Conservation (phyloP, 1,140 invertebrate species). For the Drosophila santomea region DNA sequence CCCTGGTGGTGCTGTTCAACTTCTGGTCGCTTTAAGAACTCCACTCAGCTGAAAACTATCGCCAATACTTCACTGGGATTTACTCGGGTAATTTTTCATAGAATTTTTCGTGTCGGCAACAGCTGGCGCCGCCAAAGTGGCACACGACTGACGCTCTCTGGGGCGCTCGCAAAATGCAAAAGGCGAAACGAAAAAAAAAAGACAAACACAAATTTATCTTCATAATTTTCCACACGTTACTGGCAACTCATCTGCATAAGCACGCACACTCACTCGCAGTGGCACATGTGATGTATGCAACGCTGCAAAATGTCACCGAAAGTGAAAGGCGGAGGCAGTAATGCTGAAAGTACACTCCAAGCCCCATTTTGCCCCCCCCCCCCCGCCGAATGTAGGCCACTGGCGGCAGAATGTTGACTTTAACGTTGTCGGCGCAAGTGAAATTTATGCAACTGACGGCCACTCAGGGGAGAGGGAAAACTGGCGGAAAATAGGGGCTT, state of each 20-base stretch:
- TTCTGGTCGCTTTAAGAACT: constrained; percentile 23
- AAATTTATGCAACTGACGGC: constrained; percentile 81
- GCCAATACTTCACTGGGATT: constrained; percentile 49
- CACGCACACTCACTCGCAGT: constrained; percentile 43
- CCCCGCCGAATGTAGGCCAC: constrained; percentile 66
- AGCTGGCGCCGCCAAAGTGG: constrained; percentile 59
- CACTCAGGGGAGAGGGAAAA: constrained; percentile 8
- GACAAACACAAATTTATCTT: constrained; percentile 75
- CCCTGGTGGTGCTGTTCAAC: not conserved
- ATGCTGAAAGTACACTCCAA: constrained; percentile 60
- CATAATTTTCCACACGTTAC: constrained; percentile 79
- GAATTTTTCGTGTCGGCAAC: constrained; percentile 62
- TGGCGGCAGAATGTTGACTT: constrained; percentile 78
- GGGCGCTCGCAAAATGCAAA: constrained; percentile 29
- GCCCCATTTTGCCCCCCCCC: constrained; percentile 1
- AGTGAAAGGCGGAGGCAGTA: constrained; percentile 71
- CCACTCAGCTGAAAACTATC: constrained; percentile 30
- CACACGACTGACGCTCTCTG: constrained; percentile 60
- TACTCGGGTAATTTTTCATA: constrained; percentile 62
- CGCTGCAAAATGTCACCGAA: constrained; percentile 76
- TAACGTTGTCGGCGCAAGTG: constrained; percentile 74
- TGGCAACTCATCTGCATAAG: constrained; percentile 77
- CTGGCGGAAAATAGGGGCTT: not conserved
- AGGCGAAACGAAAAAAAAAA: constrained; percentile 52
- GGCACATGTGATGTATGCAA: constrained; percentile 42